Evolutionary conservation across 2,888 invertebrate genomes (phyloP), one percentile per base, ranked within the genome.

Genomic region (Calephelis perditalis): DNA sequence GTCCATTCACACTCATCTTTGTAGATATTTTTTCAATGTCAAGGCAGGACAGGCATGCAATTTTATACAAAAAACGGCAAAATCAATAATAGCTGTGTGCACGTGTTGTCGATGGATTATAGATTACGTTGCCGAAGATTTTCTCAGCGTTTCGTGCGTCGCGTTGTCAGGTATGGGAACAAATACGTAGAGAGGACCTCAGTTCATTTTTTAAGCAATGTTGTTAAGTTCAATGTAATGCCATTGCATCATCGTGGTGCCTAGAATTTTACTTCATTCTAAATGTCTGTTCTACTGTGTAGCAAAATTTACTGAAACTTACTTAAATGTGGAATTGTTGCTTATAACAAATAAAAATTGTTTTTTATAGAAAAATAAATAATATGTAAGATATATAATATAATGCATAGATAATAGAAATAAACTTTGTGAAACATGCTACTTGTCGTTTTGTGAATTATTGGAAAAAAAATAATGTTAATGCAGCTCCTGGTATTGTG

Each of bases 101-200:
- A 90, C 90, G 90, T 90, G 90, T 90, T 87, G 82, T 70, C 83
- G 81, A 81, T 79, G 88, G 88, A 90, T 89, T 89, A 88, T 86
- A 87, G 88, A 89, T 88, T 85, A 82, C 81, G 79, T 83, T 84
- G 84, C 80, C 69, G 82, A 81, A 78, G 80, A 85, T 85, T 86
- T 87, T 89, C 90, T 86, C 86, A 88, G 81, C 81, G 80, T 75
- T 77, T 70, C 76, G 75, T 75, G 75, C 70, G 68, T 61, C 65
- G 80, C 78, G 76, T 77, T 73, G 78, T 79, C 86, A 88, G 87
- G 88, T 87, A 88, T 74, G 76, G 67, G 63, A 65, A 61, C 60
- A 69, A 71, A 70, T 62, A 11, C 11, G 9, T 77, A 57, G 82
- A 84, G 77, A 70, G 1, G 47, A 11, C 9, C 7, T 5, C 26